phyloP scores from a whole-genome alignment of 2,888 invertebrate genomes.

The Drosophila pullipes region DNA sequence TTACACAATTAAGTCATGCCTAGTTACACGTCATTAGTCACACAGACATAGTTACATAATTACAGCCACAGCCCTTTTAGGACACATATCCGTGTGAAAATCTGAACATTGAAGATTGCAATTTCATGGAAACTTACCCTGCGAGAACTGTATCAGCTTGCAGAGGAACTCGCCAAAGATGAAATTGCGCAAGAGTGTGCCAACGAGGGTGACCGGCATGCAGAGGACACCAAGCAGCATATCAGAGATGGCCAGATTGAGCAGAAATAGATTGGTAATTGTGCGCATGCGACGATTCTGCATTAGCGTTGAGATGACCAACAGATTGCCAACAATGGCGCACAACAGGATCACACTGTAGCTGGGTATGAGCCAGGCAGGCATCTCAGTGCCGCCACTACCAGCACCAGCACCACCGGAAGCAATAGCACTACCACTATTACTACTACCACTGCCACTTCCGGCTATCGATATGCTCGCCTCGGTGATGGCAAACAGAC shows the following conservation, averaged over 20 bases:
- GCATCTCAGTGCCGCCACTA: conserved; percentile 55
- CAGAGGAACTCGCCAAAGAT: conserved; percentile 91
- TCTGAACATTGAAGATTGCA: not conserved
- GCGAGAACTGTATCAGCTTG: conserved; percentile 90
- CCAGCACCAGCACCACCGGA: not conserved
- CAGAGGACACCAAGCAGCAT: conserved; percentile 90
- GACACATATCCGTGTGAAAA: not conserved
- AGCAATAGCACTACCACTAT: not conserved
- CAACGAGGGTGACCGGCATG: conserved; percentile 91
- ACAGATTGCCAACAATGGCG: conserved; percentile 91
- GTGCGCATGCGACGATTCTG: conserved; percentile 92
- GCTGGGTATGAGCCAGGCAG: conserved; percentile 86
- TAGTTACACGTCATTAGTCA: not conserved
- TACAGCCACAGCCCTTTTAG: not conserved
- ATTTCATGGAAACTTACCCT: conserved; percentile 87
- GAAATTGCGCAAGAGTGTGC: conserved; percentile 89
- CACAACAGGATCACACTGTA: conserved; percentile 92
- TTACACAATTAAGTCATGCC: not conserved
- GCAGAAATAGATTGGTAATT: conserved; percentile 91
- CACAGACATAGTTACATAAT: not conserved
- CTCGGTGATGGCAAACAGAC: conserved; percentile 19
- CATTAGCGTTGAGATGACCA: conserved; percentile 91
- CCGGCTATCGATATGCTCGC: not conserved
- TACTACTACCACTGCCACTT: not conserved
- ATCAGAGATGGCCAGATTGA: conserved; percentile 91